Base-by-base conservation (phyloP, 1,140 invertebrate species). In the Ooceraea biroi region DNA sequence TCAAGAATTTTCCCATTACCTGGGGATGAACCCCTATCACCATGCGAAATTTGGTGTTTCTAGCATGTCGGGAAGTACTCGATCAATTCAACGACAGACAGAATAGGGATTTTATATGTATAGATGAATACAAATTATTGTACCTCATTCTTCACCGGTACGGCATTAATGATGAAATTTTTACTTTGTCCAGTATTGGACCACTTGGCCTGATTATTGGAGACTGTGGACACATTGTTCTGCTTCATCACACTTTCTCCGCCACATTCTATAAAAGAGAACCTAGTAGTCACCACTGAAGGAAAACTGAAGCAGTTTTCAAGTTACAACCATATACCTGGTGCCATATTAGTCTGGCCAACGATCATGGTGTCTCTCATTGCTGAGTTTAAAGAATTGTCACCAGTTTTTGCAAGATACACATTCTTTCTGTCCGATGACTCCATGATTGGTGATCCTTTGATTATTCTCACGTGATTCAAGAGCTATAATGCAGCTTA, bases 311-410 rank as follows among this genome's bases (percentile, higher is more conserved):
- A 27, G 17, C 12, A n/a, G 17, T 76, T 41, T 63, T 25, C 44
- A 65, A 27, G 0, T 48, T 46, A 10, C 5, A 0, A 4, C 0
- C 63, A 50, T 19, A 61, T 85, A 89, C 88, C 88, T 82, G 76
- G 77, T 50, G 74, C 68, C 77, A 89, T 89, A 44, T 89, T 89
- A 27, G 73, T 52, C 19, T 86, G 87, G 19, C 77, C 77, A 19
- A 89, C 88, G 17, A 89, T 89, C 88, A 89, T 89, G 46, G 88
- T 84, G 3, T 89, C 87, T 60, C 87, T 83, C 84, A 89, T 89
- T 60, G 87, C 88, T 50, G 87, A 82, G 17, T 87, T 89, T 30
- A 89, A 76, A 1, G 88, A 85, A 46, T 87, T 89, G 52, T 89
- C 88, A 10, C 87, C 82, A 0, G 87, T 72, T 65, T 89, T 89